These are phyloP conservation scores for Zhuqinia jingwanae DNA, from an alignment of 2,888 invertebrate genomes.

Conservation along the genomic window DNA sequence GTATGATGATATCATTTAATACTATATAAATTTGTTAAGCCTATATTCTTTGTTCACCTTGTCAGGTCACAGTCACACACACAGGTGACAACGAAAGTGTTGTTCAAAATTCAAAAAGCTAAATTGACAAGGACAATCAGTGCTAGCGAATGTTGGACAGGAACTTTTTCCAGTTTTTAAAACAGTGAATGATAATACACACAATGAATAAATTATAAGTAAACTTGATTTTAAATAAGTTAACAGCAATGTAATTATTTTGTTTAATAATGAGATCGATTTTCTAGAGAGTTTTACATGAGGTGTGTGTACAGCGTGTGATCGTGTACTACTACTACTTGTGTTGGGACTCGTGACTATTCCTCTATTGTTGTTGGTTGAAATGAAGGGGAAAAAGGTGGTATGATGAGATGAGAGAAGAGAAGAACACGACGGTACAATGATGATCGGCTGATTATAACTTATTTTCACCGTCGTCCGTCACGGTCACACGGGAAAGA, in stretches of 20 bases:
- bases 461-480: background rate
- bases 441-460: constrained; percentile 1
- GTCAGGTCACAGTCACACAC: background rate
- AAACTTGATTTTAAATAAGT: no score
- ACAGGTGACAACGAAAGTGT: background rate
- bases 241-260: background rate
- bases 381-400: background rate
- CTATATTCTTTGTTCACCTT: background rate
- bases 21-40: background rate
- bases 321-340: background rate
- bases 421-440: background rate
- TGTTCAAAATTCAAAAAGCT: background rate
- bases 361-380: background rate
- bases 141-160: no score
- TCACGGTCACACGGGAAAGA: constrained; percentile 25
- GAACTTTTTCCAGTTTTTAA: no score
- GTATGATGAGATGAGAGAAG: background rate
- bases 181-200: no score
- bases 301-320: background rate
- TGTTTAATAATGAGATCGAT: background rate
- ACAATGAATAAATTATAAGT: no score
- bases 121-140: background rate
- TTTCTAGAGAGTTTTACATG: background rate
- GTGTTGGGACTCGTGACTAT: background rate
- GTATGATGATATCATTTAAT: background rate